Conservation (phyloP, 2,113 vertebrate species). For the Pao palembangensis region DNA sequence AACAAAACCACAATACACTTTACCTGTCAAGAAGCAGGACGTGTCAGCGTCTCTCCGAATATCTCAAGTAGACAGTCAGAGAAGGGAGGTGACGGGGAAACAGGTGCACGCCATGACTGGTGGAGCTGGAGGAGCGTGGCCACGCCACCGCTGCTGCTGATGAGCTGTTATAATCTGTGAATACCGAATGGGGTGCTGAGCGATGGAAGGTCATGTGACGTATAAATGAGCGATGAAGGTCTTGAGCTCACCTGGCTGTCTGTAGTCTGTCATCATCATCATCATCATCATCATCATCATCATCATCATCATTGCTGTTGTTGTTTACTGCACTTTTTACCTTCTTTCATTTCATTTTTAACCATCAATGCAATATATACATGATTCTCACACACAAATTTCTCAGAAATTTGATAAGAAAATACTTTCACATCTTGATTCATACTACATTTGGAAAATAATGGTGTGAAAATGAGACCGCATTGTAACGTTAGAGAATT, state of each 20-base stretch:
- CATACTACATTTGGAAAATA: too few species aligned
- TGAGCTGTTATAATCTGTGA: conserved; percentile 52
- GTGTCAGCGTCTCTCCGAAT: conserved; percentile 89
- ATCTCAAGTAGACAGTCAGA: conserved; percentile 99
- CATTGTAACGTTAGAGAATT: conserved; percentile 9
- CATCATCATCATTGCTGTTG: conserved; percentile 5
- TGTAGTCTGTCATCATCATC: conserved; percentile 26
- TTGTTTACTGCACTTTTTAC: background rate
- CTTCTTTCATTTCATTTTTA: too few species aligned
- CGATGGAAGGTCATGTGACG: conserved; percentile 83
- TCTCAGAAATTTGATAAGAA: background rate
- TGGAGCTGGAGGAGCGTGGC: conserved; percentile 96
- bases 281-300: background rate
- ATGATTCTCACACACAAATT: background rate
- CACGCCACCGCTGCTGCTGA: conserved; percentile 90
- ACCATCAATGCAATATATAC: too few species aligned
- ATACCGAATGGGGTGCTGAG: conserved; percentile 26
- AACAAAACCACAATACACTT: conserved; percentile 51
- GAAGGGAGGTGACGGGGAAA: conserved; percentile 99
- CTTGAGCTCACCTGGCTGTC: conserved; percentile 78
- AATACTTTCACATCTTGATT: background rate
- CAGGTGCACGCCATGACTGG: conserved; percentile 98
- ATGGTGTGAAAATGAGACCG: conserved; percentile 1
- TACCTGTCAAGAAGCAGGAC: conserved; percentile 89
- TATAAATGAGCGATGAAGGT: conserved; percentile 87